phyloP scores from a whole-genome alignment of 2,888 invertebrate species.

The Netelia fuscicornis region DNA sequence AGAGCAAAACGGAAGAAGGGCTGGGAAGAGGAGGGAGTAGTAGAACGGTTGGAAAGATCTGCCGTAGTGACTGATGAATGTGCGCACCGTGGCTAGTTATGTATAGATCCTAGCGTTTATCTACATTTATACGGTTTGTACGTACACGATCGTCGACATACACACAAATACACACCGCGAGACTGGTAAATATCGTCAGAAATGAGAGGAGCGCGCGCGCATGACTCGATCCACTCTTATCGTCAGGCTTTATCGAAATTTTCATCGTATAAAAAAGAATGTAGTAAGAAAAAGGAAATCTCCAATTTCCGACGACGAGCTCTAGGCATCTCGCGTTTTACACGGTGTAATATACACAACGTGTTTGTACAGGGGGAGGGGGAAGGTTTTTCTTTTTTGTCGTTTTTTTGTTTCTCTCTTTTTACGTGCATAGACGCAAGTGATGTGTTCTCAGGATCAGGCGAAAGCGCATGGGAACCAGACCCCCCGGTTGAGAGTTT shows the following conservation, averaged over 20 bases:
- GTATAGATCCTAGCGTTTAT: slow-evolving; percentile 1
- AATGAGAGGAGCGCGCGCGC: slow-evolving; percentile 33
- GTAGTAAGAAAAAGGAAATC: slow-evolving; percentile 31
- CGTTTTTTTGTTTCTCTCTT: neutral
- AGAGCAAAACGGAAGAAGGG: neutral
- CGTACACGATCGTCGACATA: slow-evolving; percentile 13
- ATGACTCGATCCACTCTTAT: slow-evolving; percentile 62
- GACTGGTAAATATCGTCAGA: slow-evolving; percentile 42
- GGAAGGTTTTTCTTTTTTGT: neutral
- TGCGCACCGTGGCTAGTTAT: slow-evolving; percentile 45
- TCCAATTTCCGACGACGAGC: slow-evolving; percentile 59
- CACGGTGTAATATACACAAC: neutral
- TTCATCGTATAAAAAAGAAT: slow-evolving; percentile 40
- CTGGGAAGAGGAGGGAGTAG: no score
- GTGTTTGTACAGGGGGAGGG: neutral
- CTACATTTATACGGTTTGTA: neutral
- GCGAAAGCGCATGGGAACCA: slow-evolving; percentile 57
- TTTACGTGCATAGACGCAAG: slow-evolving; percentile 4
- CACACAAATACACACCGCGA: neutral
- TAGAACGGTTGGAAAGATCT: slow-evolving; percentile 2
- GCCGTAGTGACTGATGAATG: slow-evolving; percentile 63
- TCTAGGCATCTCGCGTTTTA: slow-evolving; percentile 35
- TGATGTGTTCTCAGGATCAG: slow-evolving; percentile 50
- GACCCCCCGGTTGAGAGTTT: slow-evolving; percentile 48
- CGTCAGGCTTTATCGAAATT: slow-evolving; percentile 58